Base-by-base conservation (phyloP, 2,888 invertebrate genomes). In the Noctua janthina region DNA sequence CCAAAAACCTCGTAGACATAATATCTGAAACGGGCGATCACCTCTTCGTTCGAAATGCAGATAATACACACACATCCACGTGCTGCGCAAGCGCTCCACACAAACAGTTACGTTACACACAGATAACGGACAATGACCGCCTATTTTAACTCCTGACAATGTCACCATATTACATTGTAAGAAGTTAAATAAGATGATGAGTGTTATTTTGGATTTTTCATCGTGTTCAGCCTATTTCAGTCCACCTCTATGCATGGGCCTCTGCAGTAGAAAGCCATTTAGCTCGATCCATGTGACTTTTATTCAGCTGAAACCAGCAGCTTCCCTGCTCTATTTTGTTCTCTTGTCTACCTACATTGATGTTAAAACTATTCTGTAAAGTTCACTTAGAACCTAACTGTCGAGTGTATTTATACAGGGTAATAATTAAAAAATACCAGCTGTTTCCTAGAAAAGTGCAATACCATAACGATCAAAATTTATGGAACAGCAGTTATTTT, bases 81-180 rank as follows among this genome's bases (percentile, higher is more conserved):
- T 82, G 49, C 69, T 49, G 77, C 68, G 43, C 78, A 20, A 11
- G 46, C 56, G 64, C 64, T 56, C 46, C 39, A 43, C 51, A 66
- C n/a, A 73, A 35, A 62, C 51, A 69, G 29, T 68, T 68, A 64
- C 64, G 56, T 70, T 49, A n/a, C 46, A 17, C 8, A 15, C 20
- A 73, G 72, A 77, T 82, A 82, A 77, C 56, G 69, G 77, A 64
- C 69, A 64, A 66, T 69, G 73, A 73, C 78, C 56, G 73, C 4
- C 35, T 69, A 83, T 69, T 74, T 56, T 56, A 74, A 62, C 4
- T 49, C 43, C 2, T 8, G 2, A n/a, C 78, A 83, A 82, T 83
- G 82, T 82, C 83, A 82, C 29, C 49, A 39, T 43, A 11, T 56
- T 69, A 77, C 68, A 49, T 72, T 62, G 71, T 71, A 49, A 0